Base-by-base conservation (phyloP, 2,888 invertebrate species). In the Chrysolina haemoptera region DNA sequence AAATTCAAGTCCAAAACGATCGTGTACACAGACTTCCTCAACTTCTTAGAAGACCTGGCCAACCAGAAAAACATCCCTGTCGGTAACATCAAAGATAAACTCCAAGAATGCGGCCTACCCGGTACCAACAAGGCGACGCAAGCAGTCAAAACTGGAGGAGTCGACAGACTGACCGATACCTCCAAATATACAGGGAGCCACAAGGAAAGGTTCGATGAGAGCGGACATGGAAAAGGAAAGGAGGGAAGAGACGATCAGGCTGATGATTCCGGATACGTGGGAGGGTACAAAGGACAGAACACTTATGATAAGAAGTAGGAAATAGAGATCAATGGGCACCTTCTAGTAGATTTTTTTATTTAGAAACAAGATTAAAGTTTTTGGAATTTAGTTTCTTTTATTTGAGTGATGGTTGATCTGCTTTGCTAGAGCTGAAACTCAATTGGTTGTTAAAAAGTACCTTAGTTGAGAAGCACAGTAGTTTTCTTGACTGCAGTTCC, bases 101-200 rank as follows among this genome's bases (percentile, higher is more conserved):
- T 96, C 87, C 91, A 93, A 2, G 90, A 90, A 71, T 96, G 95
- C 85, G 96, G 96, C 22, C 90, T 93, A 63, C 83, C 83, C 35
- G 83, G 84, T 41, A 81, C 75, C 8, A 80, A 48, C 50, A 66
- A 66, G 12, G 50, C 66, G 35, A 73, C 76, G 53, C 79, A 90
- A 89, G 85, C 88, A 81, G 87, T 90, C 2, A 89, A 90, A 14
- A 89, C 89, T 1, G 91, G 90, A 12, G 88, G 89, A 0, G 93
- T 94, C 11, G 94, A 94, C 80, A 90, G 96, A 73, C 87, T 96
- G 79, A 96, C 96, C 0, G 96, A 96, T 85, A 92, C 94, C n/a
- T 92, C 91, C 82, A 94, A 94, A 84, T 96, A 96, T 87, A 96
- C 96, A 0, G 96, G 96, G 50, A 93, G 94, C 8, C 95, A 95